A percentile compares a stretch with the other conserved stretches of the same genome.
Conservation (phyloP, 2,113 vertebrate genomes). For the Podarcis muralis region DNA sequence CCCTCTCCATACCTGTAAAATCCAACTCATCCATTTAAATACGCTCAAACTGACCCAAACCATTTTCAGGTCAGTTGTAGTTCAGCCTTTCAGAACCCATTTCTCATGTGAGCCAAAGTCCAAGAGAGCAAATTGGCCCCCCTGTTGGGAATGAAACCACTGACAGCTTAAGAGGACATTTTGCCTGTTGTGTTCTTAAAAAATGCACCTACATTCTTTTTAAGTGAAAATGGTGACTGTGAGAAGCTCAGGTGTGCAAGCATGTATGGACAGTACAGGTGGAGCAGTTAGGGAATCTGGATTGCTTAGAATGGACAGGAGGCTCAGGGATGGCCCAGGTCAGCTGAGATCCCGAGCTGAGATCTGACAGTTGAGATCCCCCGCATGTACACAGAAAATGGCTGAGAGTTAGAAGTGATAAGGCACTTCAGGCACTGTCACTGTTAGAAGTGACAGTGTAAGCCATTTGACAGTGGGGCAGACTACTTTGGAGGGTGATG, state of each 20-base stretch:
- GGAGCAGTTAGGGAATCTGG: not conserved
- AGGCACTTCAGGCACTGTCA: no score
- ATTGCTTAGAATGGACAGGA: not conserved
- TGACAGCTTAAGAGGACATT: not conserved
- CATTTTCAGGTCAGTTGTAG: not conserved
- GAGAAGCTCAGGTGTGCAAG: not conserved
- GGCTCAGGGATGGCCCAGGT: not conserved
- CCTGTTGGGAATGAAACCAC: not conserved
- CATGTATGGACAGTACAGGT: not conserved
- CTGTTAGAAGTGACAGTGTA: no score
- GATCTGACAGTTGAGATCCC: not conserved
- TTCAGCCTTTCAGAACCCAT: not conserved
- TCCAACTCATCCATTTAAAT: not conserved
- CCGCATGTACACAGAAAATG: not conserved
- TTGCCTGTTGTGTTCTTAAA: not conserved
- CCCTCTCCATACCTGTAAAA: not conserved
- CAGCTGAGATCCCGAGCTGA: no score
- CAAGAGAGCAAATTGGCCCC: no score
- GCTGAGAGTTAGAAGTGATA: not conserved
- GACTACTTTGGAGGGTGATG: no score
- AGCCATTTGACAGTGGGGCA: no score
- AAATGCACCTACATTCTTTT: not conserved
- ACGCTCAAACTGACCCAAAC: not conserved
- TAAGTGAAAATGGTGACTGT: not conserved
- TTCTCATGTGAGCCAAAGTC: not conserved